A percentile compares a stretch with the other conserved stretches of the same genome.
phyloP scores from a whole-genome alignment of 2,797 vertebrate species.

The Alauda arvensis region DNA sequence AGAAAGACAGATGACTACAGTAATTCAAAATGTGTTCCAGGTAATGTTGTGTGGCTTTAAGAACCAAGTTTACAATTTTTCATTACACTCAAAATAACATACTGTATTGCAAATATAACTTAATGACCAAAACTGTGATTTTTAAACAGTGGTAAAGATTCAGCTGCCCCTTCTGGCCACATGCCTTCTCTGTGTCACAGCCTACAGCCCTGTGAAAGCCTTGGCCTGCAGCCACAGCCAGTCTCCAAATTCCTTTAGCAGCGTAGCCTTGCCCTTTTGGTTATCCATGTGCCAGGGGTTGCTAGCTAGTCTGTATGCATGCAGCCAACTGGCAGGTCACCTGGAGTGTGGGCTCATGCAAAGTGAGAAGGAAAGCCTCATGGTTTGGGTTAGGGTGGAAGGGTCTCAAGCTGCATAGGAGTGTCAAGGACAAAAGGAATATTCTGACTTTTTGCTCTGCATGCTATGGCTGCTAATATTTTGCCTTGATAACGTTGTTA shows the following conservation, averaged over 20 bases:
- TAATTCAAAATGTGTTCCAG: conserved; percentile 73
- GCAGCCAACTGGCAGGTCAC: not conserved
- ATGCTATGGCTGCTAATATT: not conserved
- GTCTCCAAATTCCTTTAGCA: not conserved
- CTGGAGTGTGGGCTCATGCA: not conserved
- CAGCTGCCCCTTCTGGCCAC: not conserved
- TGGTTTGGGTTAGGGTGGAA: not conserved
- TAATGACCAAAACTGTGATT: not conserved
- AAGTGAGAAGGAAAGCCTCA: not conserved
- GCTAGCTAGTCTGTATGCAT: not conserved
- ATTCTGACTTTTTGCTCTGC: not conserved
- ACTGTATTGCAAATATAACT: not conserved
- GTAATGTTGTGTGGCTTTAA: conserved; percentile 50
- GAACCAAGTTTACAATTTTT: not conserved
- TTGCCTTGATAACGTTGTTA: not conserved
- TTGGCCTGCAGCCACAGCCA: not conserved
- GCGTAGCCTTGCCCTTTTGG: not conserved
- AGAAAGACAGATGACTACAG: conserved; percentile 27
- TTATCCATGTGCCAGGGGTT: not conserved
- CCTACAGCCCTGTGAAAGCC: not conserved
- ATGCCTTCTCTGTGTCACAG: not conserved
- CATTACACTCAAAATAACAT: not conserved
- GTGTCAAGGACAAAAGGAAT: not conserved
- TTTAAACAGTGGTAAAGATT: not conserved
- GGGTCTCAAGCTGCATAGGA: not conserved